Base-by-base conservation (phyloP, 2,113 vertebrate genomes). In the Protobothrops mucrosquamatus region DNA sequence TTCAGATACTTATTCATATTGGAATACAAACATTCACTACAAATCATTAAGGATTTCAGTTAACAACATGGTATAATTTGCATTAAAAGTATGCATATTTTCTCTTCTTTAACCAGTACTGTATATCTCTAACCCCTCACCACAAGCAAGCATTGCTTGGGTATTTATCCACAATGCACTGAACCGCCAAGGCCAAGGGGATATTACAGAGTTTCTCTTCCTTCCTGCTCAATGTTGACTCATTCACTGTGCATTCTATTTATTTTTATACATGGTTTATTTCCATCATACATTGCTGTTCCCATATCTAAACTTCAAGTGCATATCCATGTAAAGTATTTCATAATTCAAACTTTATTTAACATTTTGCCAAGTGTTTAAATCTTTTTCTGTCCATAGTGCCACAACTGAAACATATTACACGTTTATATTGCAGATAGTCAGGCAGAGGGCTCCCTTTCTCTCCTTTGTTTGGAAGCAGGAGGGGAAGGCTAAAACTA, bases 371-470 rank as follows among this genome's bases (percentile, higher is more conserved):
- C 34, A 74, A 34, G 69, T 15, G n/a, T 74, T 74, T 14, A 74
- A 18, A 74, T 34, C 15, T 34, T 34, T 74, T 34, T 74, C 69
- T 74, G 14, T 74, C 69, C n/a, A 74, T 34, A n/a, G 11, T 52
- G 26, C 20, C 29, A 87, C 26, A 87, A 54, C 14, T 52, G 48
- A 52, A 87, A 87, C 11, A 87, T 51, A 61, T 64, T 64, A 87
- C 15, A 52, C 56, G 56, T 26, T 64, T 69, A 51, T 85, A 29
- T 10, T 64, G 61, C 74, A 94, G 93, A 85, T 94, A 94, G 91
- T 90, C 26, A 95, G 96, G 43, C 20, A 93, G 86, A 93, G 96
- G 96, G 95, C 95, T 92, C 96, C 85, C 96, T 95, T 51, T 93
- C 90, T 88, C 96, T 0, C 89, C 93, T 95, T 94, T 56, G 81